Evolutionary conservation across 1,140 invertebrate species (phyloP).

Genomic region (Apis laboriosa): DNA sequence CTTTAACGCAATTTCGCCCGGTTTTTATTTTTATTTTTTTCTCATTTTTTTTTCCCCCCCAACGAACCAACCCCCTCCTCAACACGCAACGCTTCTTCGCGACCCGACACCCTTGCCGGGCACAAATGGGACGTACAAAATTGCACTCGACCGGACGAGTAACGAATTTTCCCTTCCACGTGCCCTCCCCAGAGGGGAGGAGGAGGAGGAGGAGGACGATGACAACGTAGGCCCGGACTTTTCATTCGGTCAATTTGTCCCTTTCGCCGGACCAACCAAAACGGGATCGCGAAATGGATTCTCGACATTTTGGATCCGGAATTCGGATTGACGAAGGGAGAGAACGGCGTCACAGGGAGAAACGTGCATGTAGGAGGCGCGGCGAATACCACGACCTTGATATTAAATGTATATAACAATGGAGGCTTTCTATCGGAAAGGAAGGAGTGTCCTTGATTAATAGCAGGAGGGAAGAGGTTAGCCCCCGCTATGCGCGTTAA

Average conservation of each 20-base stretch:
- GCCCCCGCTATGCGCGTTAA: background rate
- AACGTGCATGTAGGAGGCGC: background rate
- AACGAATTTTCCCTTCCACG: constrained; percentile 16
- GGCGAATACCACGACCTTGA: background rate
- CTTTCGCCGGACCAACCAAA: background rate
- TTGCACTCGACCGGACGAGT: constrained; percentile 8
- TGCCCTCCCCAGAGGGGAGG: background rate
- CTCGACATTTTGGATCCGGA: background rate
- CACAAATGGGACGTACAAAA: constrained; percentile 50
- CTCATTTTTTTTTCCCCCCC: background rate
- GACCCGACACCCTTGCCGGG: constrained; percentile 13
- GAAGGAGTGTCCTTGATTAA: background rate
- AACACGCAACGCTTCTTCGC: background rate
- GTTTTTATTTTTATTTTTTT: constrained; percentile 26
- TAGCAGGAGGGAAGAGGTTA: background rate
- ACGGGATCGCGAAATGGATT: background rate
- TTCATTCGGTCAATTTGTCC: constrained; percentile 39
- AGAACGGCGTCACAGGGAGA: background rate
- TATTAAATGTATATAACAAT: background rate
- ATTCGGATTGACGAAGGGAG: background rate
- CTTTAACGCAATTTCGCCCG: constrained; percentile 65
- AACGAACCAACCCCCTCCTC: constrained; percentile 6
- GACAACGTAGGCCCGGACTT: constrained; percentile 9
- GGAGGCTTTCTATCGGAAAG: background rate
- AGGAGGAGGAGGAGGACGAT: no score